Conservation (phyloP, 30 jellyfish, hydroid and myxozoan genomes). For the Chrysaora quinquecirrha region DNA sequence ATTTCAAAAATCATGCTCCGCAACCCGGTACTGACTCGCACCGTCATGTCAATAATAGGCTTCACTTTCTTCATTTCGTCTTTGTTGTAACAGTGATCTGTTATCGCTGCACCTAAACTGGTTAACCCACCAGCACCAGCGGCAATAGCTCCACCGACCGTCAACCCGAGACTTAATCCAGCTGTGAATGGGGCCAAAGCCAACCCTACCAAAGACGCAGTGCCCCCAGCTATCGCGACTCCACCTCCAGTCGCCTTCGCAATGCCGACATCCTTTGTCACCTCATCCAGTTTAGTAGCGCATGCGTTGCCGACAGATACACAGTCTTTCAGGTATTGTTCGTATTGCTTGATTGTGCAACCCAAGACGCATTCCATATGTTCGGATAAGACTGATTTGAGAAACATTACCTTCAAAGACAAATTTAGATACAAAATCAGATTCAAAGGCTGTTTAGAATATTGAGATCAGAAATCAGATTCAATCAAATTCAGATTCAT, state of each 20-base stretch:
- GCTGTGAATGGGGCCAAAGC: constrained; percentile 32
- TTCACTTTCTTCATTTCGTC: constrained; percentile 7
- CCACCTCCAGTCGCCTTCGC: constrained; percentile 35
- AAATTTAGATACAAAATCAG: no score
- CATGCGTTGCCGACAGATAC: constrained; percentile 4
- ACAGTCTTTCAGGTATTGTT: not conserved
- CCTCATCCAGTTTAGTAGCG: constrained; percentile 17
- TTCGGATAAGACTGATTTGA: constrained; percentile 16
- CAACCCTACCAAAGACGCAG: not conserved
- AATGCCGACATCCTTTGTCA: constrained; percentile 12
- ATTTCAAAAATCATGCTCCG: no score
- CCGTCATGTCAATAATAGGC: constrained; percentile 8
- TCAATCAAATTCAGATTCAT: no score
- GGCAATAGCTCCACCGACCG: constrained; percentile 31
- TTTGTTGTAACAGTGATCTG: constrained; percentile 19
- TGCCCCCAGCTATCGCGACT: constrained; percentile 25
- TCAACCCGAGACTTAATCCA: constrained; percentile 31
- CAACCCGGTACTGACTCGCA: no score
- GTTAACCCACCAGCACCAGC: constrained; percentile 62
- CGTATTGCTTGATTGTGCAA: constrained; percentile 7
- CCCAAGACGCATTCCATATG: constrained; percentile 16
- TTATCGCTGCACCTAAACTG: constrained; percentile 23
- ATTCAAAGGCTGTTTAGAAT: no score
- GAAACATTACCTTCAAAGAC: not conserved
- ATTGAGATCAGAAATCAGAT: no score